Base-by-base conservation (phyloP, 2,888 invertebrate genomes). In the Eupithecia centaureata region DNA sequence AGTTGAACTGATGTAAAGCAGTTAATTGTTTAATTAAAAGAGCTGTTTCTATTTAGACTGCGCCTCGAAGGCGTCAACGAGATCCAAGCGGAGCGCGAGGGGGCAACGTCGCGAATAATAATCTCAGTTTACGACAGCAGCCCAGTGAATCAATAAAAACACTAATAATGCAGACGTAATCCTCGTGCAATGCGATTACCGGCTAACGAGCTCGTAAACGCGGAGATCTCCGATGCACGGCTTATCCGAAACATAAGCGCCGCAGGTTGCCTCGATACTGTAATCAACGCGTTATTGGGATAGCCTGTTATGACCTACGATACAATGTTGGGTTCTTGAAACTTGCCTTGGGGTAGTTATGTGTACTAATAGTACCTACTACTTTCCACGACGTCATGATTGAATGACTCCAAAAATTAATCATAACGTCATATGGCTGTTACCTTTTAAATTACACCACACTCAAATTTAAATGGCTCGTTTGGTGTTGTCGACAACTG, bases 81-180 rank as follows among this genome's bases (percentile, higher is more conserved):
- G 83, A 81, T 80, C 65, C 71, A 66, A 65, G 64, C 66, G 75
- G 73, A 70, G 78, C 73, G 77, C 79, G 81, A 79, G 79, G 79
- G 81, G 80, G 84, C 80, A 74, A 83, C 85, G 87, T 87, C 88
- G 90, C 91, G 92, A 92, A 92, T 93, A 92, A 92, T 92, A 92
- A 92, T 92, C 92, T 92, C 92, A 90, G 88, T 93, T 93, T 92
- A 93, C 93, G 92, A 92, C 89, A 84, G 89, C 86, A 89, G 87
- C 92, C 93, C 92, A 92, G 91, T 90, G 91, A 93, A 93, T 93
- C 93, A 93, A 93, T 93, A 93, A 93, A 93, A 93, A 93, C 93
- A 92, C 93, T 93, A 93, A 93, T 93, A 93, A 93, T 93, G 93
- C 93, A 88, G 87, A 85, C 88, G 89, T 92, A 92, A 93, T 90